Percentiles rank a stretch among this genome's conserved stretches.
Conservation (phyloP, 2,888 invertebrate species). For the Idaea aversata region DNA sequence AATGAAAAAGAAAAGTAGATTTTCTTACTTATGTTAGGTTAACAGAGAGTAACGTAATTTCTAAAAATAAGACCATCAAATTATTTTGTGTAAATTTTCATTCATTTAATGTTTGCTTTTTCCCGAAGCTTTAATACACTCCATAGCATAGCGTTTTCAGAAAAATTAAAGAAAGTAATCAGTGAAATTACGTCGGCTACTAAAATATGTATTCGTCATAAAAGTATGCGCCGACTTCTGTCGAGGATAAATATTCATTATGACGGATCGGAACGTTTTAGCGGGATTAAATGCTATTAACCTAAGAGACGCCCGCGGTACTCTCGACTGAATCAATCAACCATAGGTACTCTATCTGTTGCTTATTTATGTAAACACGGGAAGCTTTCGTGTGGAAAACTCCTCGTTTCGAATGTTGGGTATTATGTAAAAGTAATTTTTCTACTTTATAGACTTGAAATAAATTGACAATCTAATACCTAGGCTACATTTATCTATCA, state of each 20-base stretch:
- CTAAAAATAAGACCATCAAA: constrained; percentile 30
- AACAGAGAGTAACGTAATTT: constrained; percentile 11
- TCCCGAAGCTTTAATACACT: constrained; percentile 67
- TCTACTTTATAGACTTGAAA: not conserved
- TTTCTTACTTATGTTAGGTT: not conserved
- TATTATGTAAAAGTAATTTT: not conserved
- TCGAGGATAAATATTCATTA: constrained; percentile 78
- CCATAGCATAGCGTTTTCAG: constrained; percentile 59
- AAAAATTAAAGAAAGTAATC: constrained; percentile 80
- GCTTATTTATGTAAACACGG: constrained; percentile 19
- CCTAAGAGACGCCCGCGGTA: constrained; percentile 54
- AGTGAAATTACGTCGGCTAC: constrained; percentile 75
- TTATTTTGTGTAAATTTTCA: constrained; percentile 54
- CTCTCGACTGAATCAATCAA: constrained; percentile 71
- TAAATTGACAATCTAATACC: not conserved
- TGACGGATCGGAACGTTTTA: constrained; percentile 76
- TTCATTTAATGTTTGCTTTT: constrained; percentile 63
- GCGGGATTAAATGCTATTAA: constrained; percentile 77
- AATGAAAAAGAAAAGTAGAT: not conserved
- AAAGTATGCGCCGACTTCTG: constrained; percentile 76
- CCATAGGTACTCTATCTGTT: constrained; percentile 30
- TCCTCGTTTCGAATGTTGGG: not conserved
- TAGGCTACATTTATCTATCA: too few relatives aligned
- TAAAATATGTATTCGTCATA: constrained; percentile 80
- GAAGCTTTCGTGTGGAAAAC: not conserved